These are phyloP conservation scores for Cinclus cinclus DNA, from an alignment of 2,113 vertebrate genomes.

Conservation along the genomic window DNA sequence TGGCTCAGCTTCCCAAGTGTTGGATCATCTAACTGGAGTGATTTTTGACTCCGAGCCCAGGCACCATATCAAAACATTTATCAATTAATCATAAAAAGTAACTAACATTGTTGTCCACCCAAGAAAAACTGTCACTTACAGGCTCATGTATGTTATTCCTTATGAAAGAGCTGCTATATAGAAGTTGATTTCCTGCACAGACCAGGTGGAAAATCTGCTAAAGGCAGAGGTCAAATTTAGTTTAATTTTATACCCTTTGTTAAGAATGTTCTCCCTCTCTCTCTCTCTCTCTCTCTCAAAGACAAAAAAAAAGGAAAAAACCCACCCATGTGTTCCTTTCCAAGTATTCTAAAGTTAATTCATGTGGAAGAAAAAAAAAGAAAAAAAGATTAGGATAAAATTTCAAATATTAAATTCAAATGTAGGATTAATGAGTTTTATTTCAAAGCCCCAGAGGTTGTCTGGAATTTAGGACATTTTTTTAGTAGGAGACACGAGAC, in stretches of 20 bases:
- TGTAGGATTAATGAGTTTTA: constrained; percentile 74
- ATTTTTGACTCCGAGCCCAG: constrained; percentile 59
- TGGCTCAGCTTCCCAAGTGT: constrained; percentile 36
- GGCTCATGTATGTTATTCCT: not conserved
- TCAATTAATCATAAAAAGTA: constrained; percentile 51
- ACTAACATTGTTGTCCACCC: constrained; percentile 42
- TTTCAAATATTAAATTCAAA: constrained; percentile 80
- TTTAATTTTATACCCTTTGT: constrained; percentile 72
- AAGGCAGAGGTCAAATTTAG: constrained; percentile 62
- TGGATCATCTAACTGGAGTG: constrained; percentile 57
- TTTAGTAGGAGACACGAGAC: constrained; percentile 58
- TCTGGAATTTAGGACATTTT: constrained; percentile 74
- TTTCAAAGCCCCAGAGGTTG: constrained; percentile 74
- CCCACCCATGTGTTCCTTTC: constrained; percentile 37
- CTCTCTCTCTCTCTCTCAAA: not conserved
- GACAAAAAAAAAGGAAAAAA: not conserved
- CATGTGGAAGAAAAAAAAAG: constrained; percentile 67
- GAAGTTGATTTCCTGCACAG: constrained; percentile 61
- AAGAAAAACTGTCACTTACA: constrained; percentile 39
- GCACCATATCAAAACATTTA: constrained; percentile 40
- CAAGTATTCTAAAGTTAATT: constrained; percentile 71
- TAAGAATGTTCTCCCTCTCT: constrained; percentile 51
- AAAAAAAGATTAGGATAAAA: constrained; percentile 68
- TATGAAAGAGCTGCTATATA: constrained; percentile 39
- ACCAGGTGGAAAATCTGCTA: constrained; percentile 71